phyloP scores from a whole-genome alignment of 2,113 vertebrate genomes.

The Notiomystis cincta region DNA sequence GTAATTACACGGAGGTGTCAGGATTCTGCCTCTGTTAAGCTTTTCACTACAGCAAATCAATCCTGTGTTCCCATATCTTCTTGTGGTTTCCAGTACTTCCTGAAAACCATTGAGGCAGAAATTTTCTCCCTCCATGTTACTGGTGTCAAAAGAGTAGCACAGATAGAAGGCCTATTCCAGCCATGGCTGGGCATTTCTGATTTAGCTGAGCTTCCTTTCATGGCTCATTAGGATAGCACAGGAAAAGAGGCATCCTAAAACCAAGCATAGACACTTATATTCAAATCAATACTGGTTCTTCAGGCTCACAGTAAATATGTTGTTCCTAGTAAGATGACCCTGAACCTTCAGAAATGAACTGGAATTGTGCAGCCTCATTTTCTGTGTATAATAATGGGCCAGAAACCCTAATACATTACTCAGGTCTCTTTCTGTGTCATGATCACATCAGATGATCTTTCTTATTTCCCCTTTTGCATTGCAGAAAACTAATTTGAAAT shows the following conservation, averaged over 20 bases:
- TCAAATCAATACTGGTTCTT: slow-evolving; percentile 23
- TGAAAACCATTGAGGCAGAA: background rate
- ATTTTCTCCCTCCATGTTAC: background rate
- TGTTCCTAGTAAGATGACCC: slow-evolving; percentile 42
- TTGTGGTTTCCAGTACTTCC: background rate
- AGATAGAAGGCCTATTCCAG: background rate
- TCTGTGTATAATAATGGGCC: background rate
- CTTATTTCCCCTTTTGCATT: slow-evolving; percentile 48
- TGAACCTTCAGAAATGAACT: slow-evolving; percentile 29
- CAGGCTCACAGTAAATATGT: slow-evolving; percentile 39
- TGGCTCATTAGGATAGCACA: background rate
- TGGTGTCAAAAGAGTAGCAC: background rate
- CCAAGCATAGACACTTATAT: background rate
- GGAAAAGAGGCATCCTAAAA: background rate
- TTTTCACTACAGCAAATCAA: background rate
- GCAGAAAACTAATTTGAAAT: slow-evolving; percentile 63
- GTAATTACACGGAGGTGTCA: background rate
- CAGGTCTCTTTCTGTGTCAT: background rate
- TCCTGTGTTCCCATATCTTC: background rate
- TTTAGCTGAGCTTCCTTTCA: slow-evolving; percentile 13
- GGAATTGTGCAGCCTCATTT: slow-evolving; percentile 17
- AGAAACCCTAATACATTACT: background rate
- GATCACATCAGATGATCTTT: slow-evolving; percentile 5
- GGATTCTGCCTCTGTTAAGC: background rate
- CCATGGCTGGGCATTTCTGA: background rate